Evolutionary conservation across 1,140 invertebrate species (phyloP).

Genomic region (Drosophila santomea): DNA sequence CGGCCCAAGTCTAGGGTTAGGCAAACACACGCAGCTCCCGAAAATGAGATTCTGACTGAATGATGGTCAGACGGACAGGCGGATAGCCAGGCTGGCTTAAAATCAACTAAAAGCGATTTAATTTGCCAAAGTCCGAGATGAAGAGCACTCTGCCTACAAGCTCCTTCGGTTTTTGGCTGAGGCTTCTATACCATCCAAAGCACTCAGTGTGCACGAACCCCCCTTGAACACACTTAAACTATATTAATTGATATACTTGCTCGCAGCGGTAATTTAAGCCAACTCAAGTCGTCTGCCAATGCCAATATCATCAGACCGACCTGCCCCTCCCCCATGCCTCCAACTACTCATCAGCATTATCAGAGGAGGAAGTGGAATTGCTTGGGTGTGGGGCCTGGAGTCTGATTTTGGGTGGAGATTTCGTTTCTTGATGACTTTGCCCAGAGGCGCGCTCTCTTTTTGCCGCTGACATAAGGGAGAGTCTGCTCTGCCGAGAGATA

Average conservation of each 20-base stretch:
- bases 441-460: constrained; percentile 58
- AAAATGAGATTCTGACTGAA: constrained; percentile 42
- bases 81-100: constrained; percentile 15
- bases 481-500: not conserved
- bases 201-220: constrained; percentile 3
- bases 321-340: not conserved
- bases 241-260: constrained; percentile 83
- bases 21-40: constrained; percentile 50
- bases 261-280: constrained; percentile 79
- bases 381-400: constrained; percentile 3
- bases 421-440: constrained; percentile 56
- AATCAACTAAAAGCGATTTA: constrained; percentile 68
- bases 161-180: constrained; percentile 29
- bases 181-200: constrained; percentile 5
- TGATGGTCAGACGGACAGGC: constrained; percentile 8
- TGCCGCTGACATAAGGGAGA: constrained; percentile 31
- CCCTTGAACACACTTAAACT: constrained; percentile 69
- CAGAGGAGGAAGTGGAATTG: constrained; percentile 13
- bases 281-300: constrained; percentile 71
- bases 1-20: constrained; percentile 41
- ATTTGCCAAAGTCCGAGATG: constrained; percentile 44
- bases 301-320: constrained; percentile 57
- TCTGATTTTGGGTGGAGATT: constrained; percentile 18
- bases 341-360: constrained; percentile 12
- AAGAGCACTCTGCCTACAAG: constrained; percentile 35